phyloP scores from a whole-genome alignment of 2,113 vertebrate genomes.

The Coregonus clupeaformis region DNA sequence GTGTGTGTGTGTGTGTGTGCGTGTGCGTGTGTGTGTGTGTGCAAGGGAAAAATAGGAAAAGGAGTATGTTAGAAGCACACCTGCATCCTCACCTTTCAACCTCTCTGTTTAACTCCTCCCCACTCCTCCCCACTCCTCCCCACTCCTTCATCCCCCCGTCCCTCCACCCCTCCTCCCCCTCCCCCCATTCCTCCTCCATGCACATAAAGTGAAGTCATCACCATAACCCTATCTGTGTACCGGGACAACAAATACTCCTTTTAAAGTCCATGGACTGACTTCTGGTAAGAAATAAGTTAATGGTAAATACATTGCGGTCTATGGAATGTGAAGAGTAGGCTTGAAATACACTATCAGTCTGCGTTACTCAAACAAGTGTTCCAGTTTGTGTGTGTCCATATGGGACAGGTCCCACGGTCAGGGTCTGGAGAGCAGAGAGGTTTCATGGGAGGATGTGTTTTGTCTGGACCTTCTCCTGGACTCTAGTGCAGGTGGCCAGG shows the following conservation, averaged over 20 bases:
- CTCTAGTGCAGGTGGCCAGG: too few relatives aligned
- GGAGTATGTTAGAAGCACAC: constrained; percentile 55
- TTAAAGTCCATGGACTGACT: neutral
- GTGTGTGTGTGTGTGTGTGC: constrained; percentile 24
- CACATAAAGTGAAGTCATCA: constrained; percentile 54
- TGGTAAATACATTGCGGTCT: neutral
- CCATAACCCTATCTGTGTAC: neutral
- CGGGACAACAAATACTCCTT: neutral
- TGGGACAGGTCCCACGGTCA: neutral
- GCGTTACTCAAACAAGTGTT: constrained; percentile 18
- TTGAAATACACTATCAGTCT: neutral
- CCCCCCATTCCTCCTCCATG: constrained; percentile 15
- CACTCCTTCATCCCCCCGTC: constrained; percentile 3
- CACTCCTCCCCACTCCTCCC: constrained; percentile 13
- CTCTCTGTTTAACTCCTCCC: constrained; percentile 40
- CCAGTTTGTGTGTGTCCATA: constrained; percentile 30
- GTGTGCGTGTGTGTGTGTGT: constrained; percentile 24
- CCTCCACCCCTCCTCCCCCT: constrained; percentile 1
- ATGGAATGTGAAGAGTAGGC: neutral
- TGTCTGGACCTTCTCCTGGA: neutral
- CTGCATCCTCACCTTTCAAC: constrained; percentile 69
- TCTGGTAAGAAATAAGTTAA: constrained; percentile 4
- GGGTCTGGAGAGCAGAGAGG: neutral
- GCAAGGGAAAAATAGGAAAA: constrained; percentile 14
- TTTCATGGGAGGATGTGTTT: neutral